Evolutionary conservation across 2,113 vertebrate genomes (phyloP).

Genomic region (Cyprinus carpio): DNA sequence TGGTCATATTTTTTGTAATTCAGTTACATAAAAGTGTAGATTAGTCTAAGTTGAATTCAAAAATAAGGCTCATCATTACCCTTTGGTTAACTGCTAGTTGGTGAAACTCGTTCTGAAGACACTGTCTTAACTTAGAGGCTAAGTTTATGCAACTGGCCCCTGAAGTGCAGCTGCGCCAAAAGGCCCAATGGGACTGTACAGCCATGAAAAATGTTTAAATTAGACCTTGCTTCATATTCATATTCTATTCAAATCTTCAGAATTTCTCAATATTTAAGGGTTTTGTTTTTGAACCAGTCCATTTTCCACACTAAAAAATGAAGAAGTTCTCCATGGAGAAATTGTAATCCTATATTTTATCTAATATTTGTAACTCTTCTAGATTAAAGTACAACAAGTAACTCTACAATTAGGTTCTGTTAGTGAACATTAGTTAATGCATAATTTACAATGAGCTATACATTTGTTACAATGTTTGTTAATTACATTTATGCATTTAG

Average conservation of each 20-base stretch:
- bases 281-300: background rate
- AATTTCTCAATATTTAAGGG: background rate
- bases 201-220: background rate
- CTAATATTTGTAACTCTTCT: background rate
- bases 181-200: background rate
- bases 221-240: background rate
- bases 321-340: background rate
- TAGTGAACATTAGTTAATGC: background rate
- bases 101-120: too few species aligned
- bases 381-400: background rate
- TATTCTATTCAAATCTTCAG: background rate
- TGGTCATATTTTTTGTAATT: too few species aligned
- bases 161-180: background rate
- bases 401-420: background rate
- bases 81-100: too few species aligned
- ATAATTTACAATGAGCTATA: background rate
- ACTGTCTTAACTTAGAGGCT: too few species aligned
- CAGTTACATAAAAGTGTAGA: too few species aligned
- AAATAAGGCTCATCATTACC: too few species aligned
- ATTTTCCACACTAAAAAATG: background rate
- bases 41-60: too few species aligned
- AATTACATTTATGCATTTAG: too few species aligned
- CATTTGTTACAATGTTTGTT: background rate
- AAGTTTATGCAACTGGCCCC: background rate
- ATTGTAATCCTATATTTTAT: background rate